These are phyloP conservation scores for Colletes collaris DNA, from an alignment of 2,888 invertebrate species.

Conservation along the genomic window DNA sequence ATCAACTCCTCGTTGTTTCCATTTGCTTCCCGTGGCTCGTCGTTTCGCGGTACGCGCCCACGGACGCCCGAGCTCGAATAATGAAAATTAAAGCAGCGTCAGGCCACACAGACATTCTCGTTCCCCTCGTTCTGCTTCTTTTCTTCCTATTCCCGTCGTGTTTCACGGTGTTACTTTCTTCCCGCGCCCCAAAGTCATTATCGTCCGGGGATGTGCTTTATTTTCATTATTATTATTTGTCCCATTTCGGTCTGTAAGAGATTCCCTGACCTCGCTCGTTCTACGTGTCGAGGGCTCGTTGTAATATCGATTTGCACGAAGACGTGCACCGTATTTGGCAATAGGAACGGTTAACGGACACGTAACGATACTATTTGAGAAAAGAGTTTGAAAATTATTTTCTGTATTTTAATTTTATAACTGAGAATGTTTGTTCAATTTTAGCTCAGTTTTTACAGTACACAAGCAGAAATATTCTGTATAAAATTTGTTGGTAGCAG, in stretches of 20 bases:
- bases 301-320: conserved; percentile 17
- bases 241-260: conserved; percentile 1
- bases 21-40: conserved; percentile 5
- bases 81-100: conserved; percentile 32
- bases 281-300: conserved; percentile 28
- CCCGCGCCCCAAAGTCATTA: conserved; percentile 40
- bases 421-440: too few relatives aligned
- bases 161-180: conserved; percentile 1
- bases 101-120: neutral
- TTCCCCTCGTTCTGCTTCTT: too few relatives aligned
- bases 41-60: conserved; percentile 2
- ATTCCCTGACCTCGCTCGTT: neutral
- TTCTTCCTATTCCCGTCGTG: neutral
- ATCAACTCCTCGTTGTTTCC: conserved; percentile 10
- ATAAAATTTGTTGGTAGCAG: too few relatives aligned
- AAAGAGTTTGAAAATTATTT: too few relatives aligned
- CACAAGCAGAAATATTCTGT: too few relatives aligned
- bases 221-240: conserved; percentile 47
- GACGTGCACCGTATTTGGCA: too few relatives aligned
- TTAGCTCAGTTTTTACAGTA: too few relatives aligned
- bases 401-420: too few relatives aligned
- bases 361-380: too few relatives aligned
- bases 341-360: too few relatives aligned
- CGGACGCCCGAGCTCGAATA: conserved; percentile 12
- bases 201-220: conserved; percentile 47